Evolutionary conservation across 2,113 vertebrate species (phyloP).

Genomic region (Mus pahari): DNA sequence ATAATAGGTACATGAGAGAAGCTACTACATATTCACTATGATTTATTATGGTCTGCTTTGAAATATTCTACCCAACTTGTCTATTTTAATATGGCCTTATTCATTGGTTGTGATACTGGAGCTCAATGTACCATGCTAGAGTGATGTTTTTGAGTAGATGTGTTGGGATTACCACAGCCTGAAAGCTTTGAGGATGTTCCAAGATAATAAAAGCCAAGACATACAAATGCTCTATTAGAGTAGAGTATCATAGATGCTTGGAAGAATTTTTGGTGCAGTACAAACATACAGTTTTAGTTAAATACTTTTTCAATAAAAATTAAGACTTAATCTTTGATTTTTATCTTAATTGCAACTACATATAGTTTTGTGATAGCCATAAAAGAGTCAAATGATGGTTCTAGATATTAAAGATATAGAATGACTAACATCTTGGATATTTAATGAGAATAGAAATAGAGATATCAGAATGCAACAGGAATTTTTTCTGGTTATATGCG

Average conservation of each 20-base stretch:
- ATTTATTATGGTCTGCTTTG: background rate
- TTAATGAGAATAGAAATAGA: background rate
- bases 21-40: background rate
- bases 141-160: background rate
- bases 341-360: background rate
- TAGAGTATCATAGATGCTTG: background rate
- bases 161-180: background rate
- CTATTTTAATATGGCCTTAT: background rate
- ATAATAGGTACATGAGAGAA: background rate
- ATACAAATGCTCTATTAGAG: background rate
- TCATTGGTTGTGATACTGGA: background rate
- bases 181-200: background rate
- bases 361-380: background rate
- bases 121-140: background rate
- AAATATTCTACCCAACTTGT: background rate
- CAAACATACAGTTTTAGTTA: background rate
- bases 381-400: background rate
- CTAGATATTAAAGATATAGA: background rate
- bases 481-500: background rate
- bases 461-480: background rate
- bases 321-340: background rate
- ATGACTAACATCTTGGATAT: background rate
- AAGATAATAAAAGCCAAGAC: background rate
- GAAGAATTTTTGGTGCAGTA: background rate
- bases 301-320: background rate